Base-by-base conservation (phyloP, 2,113 vertebrate species). In the Notothenia rossii region DNA sequence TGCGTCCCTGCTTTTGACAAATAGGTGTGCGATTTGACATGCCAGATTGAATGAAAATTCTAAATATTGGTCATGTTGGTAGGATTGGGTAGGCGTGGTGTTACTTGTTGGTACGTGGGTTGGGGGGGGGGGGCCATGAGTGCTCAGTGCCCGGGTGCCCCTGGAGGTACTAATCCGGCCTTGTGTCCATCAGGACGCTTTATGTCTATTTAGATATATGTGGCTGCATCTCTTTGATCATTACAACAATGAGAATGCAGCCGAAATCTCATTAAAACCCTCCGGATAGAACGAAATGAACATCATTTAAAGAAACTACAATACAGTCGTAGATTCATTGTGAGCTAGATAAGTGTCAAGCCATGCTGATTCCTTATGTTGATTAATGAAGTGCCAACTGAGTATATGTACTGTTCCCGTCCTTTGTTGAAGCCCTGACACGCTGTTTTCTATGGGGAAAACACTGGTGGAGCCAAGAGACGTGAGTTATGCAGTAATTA, bases 341-440 rank as follows among this genome's bases (percentile, higher is more conserved):
- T 10, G 48, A 58, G 77, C 83, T 53, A 71, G 84, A 72, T 64
- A 81, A 74, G 83, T 86, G 86, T 90, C 89, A 84, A 72, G 87
- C 66, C 73, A 40, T 36, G 75, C 83, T 88, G 88, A 90, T 90
- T 86, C 81, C 72, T 59, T 80, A 59, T 88, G 86, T 90, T 94
- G 93, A 93, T 94, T 92, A 94, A 94, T 94, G 90, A 92, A 91
- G 89, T 91, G 89, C 83, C 87, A 88, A 66, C 61, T 53, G 77
- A 84, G 90, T 86, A 76, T 86, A 84, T 91, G 86, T 89, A 85
- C 86, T 81, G 82, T 81, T 85, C 67, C 59, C 74, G 79, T 78
- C 87, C 85, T 83, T 88, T 80, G 88, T 89, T 85, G 83, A 80
- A 84, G 79, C 75, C 70, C 67, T 87, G 92, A 90, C 89, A 77